Conservation (phyloP, 2,888 invertebrate species). For the Agrochola circellaris region DNA sequence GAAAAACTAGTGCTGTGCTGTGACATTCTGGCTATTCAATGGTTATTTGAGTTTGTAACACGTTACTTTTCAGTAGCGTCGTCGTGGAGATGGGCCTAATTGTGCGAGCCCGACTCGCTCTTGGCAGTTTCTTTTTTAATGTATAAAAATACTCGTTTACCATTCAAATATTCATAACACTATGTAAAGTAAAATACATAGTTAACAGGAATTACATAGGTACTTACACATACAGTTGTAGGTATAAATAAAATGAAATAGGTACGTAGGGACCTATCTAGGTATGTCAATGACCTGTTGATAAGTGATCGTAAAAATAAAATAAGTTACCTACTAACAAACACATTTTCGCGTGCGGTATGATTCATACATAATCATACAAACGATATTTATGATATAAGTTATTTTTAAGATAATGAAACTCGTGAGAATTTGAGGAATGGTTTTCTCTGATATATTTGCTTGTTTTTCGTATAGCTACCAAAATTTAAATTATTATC, state of each 20-base stretch:
- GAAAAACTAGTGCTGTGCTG: background rate
- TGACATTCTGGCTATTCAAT: background rate
- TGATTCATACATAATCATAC: conserved; percentile 4
- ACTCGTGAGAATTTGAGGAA: background rate
- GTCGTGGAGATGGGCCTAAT: background rate
- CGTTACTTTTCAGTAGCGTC: background rate
- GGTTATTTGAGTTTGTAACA: background rate
- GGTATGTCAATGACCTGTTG: conserved; percentile 27
- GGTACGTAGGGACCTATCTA: background rate
- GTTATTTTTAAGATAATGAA: background rate
- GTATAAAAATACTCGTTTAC: background rate
- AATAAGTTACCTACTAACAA: background rate
- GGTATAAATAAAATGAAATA: background rate
- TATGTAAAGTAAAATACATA: background rate
- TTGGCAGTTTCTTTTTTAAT: background rate
- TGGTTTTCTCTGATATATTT: background rate
- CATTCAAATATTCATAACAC: background rate
- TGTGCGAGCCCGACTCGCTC: background rate
- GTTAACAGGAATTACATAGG: background rate
- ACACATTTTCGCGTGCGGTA: background rate
- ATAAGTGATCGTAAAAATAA: conserved; percentile 14
- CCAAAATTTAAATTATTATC: background rate
- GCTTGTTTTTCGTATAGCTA: background rate
- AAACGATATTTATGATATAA: background rate
- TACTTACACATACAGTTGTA: background rate